Evolutionary conservation across 2,113 vertebrate species (phyloP).

Genomic region (Astur gentilis): DNA sequence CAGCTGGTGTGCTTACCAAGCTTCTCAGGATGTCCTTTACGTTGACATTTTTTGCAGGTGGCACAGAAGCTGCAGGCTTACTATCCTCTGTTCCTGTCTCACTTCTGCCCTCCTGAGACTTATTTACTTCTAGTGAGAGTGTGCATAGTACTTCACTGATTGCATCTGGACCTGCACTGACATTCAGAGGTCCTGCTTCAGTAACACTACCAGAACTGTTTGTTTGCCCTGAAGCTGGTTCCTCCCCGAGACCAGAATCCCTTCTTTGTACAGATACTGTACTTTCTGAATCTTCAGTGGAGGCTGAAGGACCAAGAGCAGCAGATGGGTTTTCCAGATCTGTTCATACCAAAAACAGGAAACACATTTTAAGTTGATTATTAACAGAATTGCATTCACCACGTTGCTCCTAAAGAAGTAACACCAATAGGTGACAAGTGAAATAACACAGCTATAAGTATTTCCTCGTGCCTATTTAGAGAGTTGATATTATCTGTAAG

Average conservation of each 20-base stretch:
- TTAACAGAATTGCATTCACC: neutral
- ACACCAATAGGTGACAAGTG: neutral
- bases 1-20: slow-evolving; percentile 84
- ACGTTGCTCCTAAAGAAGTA: neutral
- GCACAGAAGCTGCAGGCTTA: slow-evolving; percentile 41
- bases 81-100: slow-evolving; percentile 53
- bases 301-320: neutral
- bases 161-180: slow-evolving; percentile 85
- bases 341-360: neutral
- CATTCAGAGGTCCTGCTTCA: slow-evolving; percentile 8
- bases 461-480: neutral
- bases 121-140: slow-evolving; percentile 88
- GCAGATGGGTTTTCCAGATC: slow-evolving; percentile 43
- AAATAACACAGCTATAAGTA: neutral
- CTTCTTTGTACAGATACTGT: slow-evolving; percentile 70
- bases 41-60: slow-evolving; percentile 86
- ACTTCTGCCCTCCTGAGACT: slow-evolving; percentile 63
- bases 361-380: neutral
- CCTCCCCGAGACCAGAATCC: slow-evolving; percentile 85
- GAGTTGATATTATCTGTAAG: neutral
- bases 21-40: slow-evolving; percentile 95
- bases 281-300: slow-evolving; percentile 69
- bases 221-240: slow-evolving; percentile 66
- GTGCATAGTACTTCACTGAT: slow-evolving; percentile 90
- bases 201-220: slow-evolving; percentile 14